Evolutionary conservation across 2,797 vertebrate genomes (phyloP).

Genomic region (Platalea minor): DNA sequence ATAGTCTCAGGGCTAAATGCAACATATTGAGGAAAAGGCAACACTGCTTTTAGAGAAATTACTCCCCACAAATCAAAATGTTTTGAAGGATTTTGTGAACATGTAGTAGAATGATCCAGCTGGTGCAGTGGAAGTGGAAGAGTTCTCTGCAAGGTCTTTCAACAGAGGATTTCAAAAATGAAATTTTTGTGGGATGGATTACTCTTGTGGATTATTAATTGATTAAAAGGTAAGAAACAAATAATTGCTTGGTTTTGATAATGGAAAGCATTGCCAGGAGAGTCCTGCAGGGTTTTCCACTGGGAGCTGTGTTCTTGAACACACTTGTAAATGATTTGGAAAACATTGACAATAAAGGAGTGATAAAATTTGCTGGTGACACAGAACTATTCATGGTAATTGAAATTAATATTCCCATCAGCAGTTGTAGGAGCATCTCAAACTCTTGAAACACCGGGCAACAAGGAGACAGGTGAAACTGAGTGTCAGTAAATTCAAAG

Average conservation of each 20-base stretch:
- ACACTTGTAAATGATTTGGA: not conserved
- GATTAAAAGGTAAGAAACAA: not conserved
- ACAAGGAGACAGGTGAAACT: slow-evolving; percentile 14
- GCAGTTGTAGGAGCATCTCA: not conserved
- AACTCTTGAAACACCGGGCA: not conserved
- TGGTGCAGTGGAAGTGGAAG: not conserved
- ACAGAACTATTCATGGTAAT: slow-evolving; percentile 27
- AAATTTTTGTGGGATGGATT: not conserved
- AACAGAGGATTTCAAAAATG: not conserved
- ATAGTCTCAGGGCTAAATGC: not conserved
- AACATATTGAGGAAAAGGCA: not conserved
- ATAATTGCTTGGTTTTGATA: not conserved
- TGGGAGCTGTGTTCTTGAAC: not conserved
- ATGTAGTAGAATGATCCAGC: not conserved
- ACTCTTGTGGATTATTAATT: not conserved
- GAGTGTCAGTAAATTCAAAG: not conserved
- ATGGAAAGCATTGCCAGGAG: not conserved
- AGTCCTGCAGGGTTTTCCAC: not conserved
- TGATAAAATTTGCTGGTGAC: not conserved
- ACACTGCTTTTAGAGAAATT: not conserved
- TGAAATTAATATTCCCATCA: slow-evolving; percentile 15
- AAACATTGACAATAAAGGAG: not conserved
- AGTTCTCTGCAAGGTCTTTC: not conserved
- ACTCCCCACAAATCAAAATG: not conserved
- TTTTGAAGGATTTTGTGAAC: not conserved